Conservation (phyloP, 1,140 invertebrate species). For the Bombus breviceps region DNA sequence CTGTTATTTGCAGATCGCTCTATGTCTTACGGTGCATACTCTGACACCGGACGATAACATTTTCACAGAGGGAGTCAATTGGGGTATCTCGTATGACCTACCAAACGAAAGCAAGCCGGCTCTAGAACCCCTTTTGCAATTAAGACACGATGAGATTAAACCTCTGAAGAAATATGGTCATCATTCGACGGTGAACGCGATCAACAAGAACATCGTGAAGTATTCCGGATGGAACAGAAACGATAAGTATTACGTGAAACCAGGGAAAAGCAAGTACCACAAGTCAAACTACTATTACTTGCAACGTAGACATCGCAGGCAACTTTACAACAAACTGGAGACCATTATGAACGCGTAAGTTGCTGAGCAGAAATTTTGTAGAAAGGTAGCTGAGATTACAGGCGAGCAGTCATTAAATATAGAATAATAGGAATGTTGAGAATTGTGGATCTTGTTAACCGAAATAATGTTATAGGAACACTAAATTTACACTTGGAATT, state of each 20-base stretch:
- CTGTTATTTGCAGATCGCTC: conserved; percentile 80
- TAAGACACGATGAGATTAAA: conserved; percentile 74
- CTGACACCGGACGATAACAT: conserved; percentile 82
- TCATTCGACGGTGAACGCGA: conserved; percentile 70
- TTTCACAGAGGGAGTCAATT: conserved; percentile 88
- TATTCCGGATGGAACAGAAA: conserved; percentile 61
- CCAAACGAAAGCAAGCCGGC: conserved; percentile 87
- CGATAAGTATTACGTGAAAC: conserved; percentile 64
- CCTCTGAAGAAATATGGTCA: conserved; percentile 56
- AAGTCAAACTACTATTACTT: conserved; percentile 78
- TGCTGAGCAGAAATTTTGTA: neutral
- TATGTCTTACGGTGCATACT: conserved; percentile 85
- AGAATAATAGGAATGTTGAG: too few species aligned
- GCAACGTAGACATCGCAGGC: conserved; percentile 83
- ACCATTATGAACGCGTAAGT: conserved; percentile 88
- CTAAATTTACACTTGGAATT: too few species aligned
- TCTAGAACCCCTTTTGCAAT: conserved; percentile 78
- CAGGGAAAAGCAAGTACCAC: conserved; percentile 67
- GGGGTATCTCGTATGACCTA: conserved; percentile 89
- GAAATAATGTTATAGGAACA: too few species aligned
- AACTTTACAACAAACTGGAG: conserved; percentile 87
- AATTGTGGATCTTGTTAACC: too few species aligned
- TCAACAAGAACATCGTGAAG: conserved; percentile 47
- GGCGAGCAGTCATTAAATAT: too few species aligned
- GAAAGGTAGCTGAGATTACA: neutral